phyloP scores from a whole-genome alignment of 2,888 invertebrate genomes.

The Drosophila mettleri region DNA sequence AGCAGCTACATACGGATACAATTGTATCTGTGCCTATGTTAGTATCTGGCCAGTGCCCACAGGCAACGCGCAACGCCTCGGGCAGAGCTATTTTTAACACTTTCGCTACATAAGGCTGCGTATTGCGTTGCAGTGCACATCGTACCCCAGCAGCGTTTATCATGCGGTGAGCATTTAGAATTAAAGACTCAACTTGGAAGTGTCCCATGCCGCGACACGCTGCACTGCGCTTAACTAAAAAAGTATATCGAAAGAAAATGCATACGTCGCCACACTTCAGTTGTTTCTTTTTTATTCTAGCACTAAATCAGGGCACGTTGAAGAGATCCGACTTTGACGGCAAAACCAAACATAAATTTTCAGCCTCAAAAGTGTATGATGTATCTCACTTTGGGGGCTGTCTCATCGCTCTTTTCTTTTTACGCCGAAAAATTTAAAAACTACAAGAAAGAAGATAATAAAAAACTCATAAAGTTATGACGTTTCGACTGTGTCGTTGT shows the following conservation, averaged over 20 bases:
- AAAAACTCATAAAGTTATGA: conserved; percentile 46
- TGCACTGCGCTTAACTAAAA: conserved; percentile 48
- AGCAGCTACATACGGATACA: conserved; percentile 32
- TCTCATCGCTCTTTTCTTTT: conserved; percentile 22
- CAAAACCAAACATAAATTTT: conserved; percentile 72
- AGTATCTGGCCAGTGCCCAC: conserved; percentile 47
- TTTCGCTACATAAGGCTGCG: conserved; percentile 70
- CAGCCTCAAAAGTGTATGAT: conserved; percentile 57
- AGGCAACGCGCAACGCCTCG: conserved; percentile 38
- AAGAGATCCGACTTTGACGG: conserved; percentile 52
- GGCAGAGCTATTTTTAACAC: conserved; percentile 75
- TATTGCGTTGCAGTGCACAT: conserved; percentile 65
- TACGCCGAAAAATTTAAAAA: conserved; percentile 15
- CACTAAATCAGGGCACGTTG: conserved; percentile 80
- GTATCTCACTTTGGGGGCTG: conserved; percentile 66
- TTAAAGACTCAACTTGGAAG: conserved; percentile 56
- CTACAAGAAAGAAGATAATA: not conserved
- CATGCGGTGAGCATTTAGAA: conserved; percentile 21
- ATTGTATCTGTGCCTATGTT: conserved; percentile 15
- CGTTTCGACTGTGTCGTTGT: conserved; percentile 58
- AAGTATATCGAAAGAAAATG: conserved; percentile 2
- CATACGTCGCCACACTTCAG: conserved; percentile 2
- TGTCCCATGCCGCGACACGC: conserved; percentile 72
- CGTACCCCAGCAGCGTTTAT: conserved; percentile 74
- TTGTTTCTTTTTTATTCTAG: conserved; percentile 72